Evolutionary conservation across 2,888 invertebrate species (phyloP), one percentile per base, ranked within the genome.

Genomic region (Polydrusus tereticollis): DNA sequence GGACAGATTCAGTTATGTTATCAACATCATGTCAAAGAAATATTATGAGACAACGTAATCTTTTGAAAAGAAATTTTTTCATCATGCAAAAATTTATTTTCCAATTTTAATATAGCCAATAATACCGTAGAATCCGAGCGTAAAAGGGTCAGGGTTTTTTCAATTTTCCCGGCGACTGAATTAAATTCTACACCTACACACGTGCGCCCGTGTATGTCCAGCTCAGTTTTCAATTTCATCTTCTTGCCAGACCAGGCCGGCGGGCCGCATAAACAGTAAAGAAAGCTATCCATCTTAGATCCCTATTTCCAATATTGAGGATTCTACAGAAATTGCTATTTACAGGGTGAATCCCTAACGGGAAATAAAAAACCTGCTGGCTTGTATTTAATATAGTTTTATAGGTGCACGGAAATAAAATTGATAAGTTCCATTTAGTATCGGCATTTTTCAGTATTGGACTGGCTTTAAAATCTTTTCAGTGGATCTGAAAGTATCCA

Each of bases 211-310:
- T 59, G 50, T 57, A 58, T 64, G 69, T 70, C 69, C 71, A 52
- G 71, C 66, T 62, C 71, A 71, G 71, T 71, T 71, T 71, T 60
- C 71, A 71, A 71, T 71, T 71, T 71, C 66, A 66, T 71, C 62
- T 66, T 59, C 47, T 77, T 78, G 77, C 77, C 78, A 79, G 23
- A 77, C 78, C 77, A 75, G 76, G 76, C 76, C 76, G 76, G 77
- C 73, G 76, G 76, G 73, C 77, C 82, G 83, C 82, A 83, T 83
- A 83, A 82, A 83, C 83, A 83, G 82, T 81, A 82, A 82, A 80
- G 80, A 82, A 82, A 81, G 81, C 82, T 80, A 83, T 83, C 83
- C 82, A 83, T 83, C 83, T 83, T 66, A 76, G 77, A 78, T 78
- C 80, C 78, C 80, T 78, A 78, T 79, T 82, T 82, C 81, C 82